These are phyloP conservation scores for Pelodytes ibericus DNA, from an alignment of 2,797 vertebrate genomes.

Conservation along the genomic window DNA sequence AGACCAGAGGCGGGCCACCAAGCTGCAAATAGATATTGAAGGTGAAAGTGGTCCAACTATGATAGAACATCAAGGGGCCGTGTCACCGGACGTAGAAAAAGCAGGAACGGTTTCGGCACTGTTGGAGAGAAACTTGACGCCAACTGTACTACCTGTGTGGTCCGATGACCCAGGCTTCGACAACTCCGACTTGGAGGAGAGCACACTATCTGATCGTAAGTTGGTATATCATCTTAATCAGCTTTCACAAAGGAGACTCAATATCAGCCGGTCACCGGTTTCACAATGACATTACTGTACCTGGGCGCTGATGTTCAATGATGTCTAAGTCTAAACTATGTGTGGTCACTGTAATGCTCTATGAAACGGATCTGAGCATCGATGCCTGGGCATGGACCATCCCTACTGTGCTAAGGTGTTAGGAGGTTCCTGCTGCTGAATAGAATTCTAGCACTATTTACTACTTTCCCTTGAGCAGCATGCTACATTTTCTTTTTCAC, in stretches of 20 bases:
- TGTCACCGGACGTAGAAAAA: constrained; percentile 79
- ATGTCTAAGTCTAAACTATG: too few species aligned
- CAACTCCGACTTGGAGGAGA: constrained; percentile 95
- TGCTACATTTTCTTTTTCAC: too few species aligned
- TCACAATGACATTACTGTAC: too few species aligned
- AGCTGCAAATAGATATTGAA: constrained; percentile 69
- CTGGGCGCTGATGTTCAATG: too few species aligned
- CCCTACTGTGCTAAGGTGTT: too few species aligned
- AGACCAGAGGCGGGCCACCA: constrained; percentile 78
- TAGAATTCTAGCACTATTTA: too few species aligned
- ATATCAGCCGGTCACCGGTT: too few species aligned
- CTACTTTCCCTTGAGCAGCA: too few species aligned
- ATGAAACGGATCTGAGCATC: too few species aligned
- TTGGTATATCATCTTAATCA: constrained; percentile 48
- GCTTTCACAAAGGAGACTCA: background rate
- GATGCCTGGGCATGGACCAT: too few species aligned
- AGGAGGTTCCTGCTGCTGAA: too few species aligned
- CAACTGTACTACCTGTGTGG: constrained; percentile 75
- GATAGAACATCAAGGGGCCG: constrained; percentile 69
- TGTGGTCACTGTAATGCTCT: too few species aligned
- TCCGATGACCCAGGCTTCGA: constrained; percentile 85
- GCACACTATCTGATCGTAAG: constrained; percentile 86
- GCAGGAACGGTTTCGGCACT: constrained; percentile 74
- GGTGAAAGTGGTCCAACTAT: constrained; percentile 71
- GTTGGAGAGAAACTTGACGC: constrained; percentile 65